phyloP scores from a whole-genome alignment of 2,888 invertebrate species.

The Microctonus brassicae region DNA sequence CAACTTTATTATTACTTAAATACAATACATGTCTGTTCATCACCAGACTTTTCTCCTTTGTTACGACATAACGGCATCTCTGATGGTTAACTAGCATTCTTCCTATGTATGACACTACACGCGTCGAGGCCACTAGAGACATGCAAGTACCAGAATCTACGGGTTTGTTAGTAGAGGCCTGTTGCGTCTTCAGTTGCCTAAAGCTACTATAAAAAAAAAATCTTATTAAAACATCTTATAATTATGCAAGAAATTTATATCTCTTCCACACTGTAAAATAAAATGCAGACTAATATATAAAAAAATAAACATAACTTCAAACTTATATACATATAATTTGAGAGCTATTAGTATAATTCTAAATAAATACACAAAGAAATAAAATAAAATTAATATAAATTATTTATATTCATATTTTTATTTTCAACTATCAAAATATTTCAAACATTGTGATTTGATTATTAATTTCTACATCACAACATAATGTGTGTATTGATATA shows the following conservation, averaged over 20 bases:
- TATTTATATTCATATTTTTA: no score
- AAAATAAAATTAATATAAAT: no score
- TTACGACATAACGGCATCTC: constrained; percentile 5
- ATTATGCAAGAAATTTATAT: neutral
- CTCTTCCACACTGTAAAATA: neutral
- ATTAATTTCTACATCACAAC: neutral
- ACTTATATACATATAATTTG: no score
- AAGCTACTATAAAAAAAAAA: constrained; percentile 60
- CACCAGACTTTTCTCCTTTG: constrained; percentile 21
- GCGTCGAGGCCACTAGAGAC: constrained; percentile 66
- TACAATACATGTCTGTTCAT: constrained; percentile 14
- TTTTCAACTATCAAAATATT: no score
- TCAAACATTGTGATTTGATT: no score
- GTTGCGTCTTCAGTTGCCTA: constrained; percentile 66
- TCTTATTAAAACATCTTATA: constrained; percentile 16
- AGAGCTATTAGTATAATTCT: no score
- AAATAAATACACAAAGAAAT: no score
- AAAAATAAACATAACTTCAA: no score
- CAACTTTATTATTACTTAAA: neutral
- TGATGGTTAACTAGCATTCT: constrained; percentile 63
- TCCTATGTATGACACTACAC: constrained; percentile 67
- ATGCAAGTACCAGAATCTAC: constrained; percentile 64
- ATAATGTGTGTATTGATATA: neutral
- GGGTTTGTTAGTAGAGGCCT: constrained; percentile 66
- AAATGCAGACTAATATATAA: no score